Evolutionary conservation across 2,888 invertebrate genomes (phyloP).

Genomic region (Chalcosyrphus nemorum): DNA sequence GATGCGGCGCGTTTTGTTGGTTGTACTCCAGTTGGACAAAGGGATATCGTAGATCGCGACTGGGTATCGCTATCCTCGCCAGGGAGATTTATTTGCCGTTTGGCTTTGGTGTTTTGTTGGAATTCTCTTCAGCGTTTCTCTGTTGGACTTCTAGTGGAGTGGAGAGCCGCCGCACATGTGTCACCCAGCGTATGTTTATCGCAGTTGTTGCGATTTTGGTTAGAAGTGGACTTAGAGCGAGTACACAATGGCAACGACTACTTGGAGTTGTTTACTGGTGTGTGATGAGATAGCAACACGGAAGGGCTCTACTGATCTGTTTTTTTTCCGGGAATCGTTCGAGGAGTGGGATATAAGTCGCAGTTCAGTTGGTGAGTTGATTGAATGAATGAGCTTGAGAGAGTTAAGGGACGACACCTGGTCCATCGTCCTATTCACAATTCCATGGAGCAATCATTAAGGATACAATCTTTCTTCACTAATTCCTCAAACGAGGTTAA

Average conservation of each 20-base stretch:
- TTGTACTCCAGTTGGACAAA: slow-evolving; percentile 12
- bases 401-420: no score
- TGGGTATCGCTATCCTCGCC: slow-evolving; percentile 11
- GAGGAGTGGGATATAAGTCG: no score
- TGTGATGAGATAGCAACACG: slow-evolving; percentile 7
- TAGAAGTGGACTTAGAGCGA: background rate
- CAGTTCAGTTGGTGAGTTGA: no score
- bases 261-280: slow-evolving; percentile 7
- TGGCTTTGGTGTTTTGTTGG: slow-evolving; percentile 18
- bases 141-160: background rate
- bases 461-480: slow-evolving; percentile 12
- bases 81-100: slow-evolving; percentile 43
- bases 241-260: background rate
- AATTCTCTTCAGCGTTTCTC: background rate
- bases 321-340: no score
- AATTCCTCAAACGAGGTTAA: slow-evolving; percentile 32
- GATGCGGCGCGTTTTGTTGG: slow-evolving; percentile 15
- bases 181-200: slow-evolving; percentile 4
- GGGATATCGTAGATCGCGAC: slow-evolving; percentile 16
- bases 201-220: background rate
- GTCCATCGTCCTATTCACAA: background rate
- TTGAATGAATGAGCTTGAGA: no score
- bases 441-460: slow-evolving; percentile 6
- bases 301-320: background rate
- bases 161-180: background rate